Conservation (phyloP, 2,888 invertebrate species). For the Leptopterna dolabrata region DNA sequence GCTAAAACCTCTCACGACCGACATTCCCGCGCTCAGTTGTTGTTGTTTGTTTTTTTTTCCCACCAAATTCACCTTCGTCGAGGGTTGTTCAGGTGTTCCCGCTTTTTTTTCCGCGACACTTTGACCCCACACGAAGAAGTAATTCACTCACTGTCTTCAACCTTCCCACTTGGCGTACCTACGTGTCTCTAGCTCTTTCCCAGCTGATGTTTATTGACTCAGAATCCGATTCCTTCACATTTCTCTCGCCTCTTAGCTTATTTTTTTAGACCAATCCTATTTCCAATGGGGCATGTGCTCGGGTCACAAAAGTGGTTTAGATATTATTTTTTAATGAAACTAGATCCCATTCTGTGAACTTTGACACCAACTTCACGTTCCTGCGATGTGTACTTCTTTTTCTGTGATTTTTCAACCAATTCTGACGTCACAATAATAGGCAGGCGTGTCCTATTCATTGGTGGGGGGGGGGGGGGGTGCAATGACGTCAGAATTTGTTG, state of each 20-base stretch:
- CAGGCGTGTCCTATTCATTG: no score
- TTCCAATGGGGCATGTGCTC: no score
- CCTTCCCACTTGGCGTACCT: slow-evolving; percentile 5
- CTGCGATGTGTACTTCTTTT: no score
- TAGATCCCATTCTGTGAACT: no score
- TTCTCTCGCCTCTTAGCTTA: neutral
- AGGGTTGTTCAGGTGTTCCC: slow-evolving; percentile 25
- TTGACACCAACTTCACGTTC: no score
- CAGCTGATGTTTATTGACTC: neutral
- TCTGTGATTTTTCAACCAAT: no score
- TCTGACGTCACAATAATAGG: no score
- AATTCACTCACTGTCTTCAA: slow-evolving; percentile 44
- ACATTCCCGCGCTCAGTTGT: neutral
- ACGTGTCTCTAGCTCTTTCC: neutral
- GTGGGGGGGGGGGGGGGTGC: no score
- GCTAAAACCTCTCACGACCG: slow-evolving; percentile 36
- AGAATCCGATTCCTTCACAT: neutral
- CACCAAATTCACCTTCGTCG: slow-evolving; percentile 6
- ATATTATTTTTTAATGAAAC: no score
- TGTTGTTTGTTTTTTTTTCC: no score
- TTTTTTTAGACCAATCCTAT: neutral
- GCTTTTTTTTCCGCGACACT: slow-evolving; percentile 14
- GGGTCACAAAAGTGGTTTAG: no score
- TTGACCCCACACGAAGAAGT: slow-evolving; percentile 49
- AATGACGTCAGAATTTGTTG: no score